These are phyloP conservation scores for Amyelois transitella DNA, from an alignment of 1,140 invertebrate genomes.

Conservation along the genomic window DNA sequence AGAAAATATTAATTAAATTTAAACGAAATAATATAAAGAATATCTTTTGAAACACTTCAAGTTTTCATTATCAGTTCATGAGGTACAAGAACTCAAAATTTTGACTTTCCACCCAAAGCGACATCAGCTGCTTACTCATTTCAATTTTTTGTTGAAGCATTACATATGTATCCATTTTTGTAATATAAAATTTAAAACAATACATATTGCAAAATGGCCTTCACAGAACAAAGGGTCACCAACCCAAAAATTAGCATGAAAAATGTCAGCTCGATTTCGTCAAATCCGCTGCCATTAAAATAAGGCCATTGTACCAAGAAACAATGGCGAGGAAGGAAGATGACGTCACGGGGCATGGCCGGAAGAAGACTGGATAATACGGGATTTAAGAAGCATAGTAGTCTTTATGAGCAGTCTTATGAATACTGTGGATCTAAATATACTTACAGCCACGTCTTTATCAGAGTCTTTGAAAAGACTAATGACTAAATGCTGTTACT, in stretches of 20 bases:
- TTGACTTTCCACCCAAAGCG: too few species aligned
- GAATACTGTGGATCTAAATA: too few species aligned
- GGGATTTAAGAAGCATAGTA: neutral
- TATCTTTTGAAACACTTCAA: too few species aligned
- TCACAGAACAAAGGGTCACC: slow-evolving; percentile 4
- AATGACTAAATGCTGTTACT: too few species aligned
- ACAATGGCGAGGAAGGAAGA: slow-evolving; percentile 46
- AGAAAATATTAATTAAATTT: too few species aligned
- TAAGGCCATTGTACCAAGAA: slow-evolving; percentile 42
- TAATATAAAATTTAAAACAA: neutral
- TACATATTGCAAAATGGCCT: neutral
- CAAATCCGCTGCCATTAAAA: slow-evolving; percentile 30
- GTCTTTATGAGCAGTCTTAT: too few species aligned
- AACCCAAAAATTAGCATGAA: slow-evolving; percentile 10
- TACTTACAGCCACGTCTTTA: too few species aligned
- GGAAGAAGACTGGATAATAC: slow-evolving; percentile 15
- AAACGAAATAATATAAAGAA: too few species aligned
- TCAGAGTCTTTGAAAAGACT: too few species aligned
- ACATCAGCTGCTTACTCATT: too few species aligned
- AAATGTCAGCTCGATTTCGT: slow-evolving; percentile 21
- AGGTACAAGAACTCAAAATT: too few species aligned
- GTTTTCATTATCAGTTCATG: too few species aligned
- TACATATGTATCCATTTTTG: neutral
- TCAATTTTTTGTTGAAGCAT: neutral
- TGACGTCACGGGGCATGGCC: slow-evolving; percentile 29